Evolutionary conservation across 2,888 invertebrate species (phyloP).

Genomic region (Drosophila merina): DNA sequence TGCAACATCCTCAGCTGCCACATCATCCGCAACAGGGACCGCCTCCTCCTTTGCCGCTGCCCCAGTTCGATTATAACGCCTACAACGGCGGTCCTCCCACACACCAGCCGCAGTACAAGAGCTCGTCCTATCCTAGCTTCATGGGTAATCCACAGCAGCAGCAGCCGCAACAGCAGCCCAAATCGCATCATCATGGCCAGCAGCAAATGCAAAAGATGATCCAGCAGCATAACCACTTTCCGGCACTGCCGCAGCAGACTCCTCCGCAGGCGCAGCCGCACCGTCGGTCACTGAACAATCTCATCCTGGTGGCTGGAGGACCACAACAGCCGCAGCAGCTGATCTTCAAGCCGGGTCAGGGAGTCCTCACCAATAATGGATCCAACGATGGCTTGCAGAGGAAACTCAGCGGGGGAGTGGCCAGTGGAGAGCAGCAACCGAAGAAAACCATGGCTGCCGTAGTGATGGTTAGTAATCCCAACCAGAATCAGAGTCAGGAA

Average conservation of each 20-base stretch:
- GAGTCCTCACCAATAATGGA: constrained; percentile 68
- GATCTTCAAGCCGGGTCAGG: constrained; percentile 81
- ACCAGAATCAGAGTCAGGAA: constrained; percentile 18
- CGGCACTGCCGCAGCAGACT: constrained; percentile 74
- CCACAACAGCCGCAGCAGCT: constrained; percentile 81
- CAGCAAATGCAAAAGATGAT: constrained; percentile 72
- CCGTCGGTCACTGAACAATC: constrained; percentile 83
- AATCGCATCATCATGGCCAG: constrained; percentile 61
- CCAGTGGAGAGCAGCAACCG: constrained; percentile 57
- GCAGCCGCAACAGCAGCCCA: constrained; percentile 40
- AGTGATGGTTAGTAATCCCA: constrained; percentile 82
- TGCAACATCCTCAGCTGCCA: constrained; percentile 66
- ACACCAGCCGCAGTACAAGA: constrained; percentile 77
- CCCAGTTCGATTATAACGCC: constrained; percentile 67
- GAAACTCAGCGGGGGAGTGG: constrained; percentile 49
- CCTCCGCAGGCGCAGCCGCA: constrained; percentile 69
- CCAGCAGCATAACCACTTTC: constrained; percentile 77
- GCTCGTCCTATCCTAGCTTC: constrained; percentile 83
- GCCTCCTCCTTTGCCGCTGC: constrained; percentile 53
- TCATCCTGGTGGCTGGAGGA: constrained; percentile 81
- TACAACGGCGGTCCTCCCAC: constrained; percentile 71
- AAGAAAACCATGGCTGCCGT: constrained; percentile 82
- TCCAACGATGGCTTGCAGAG: constrained; percentile 44
- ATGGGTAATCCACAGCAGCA: constrained; percentile 70
- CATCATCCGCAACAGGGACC: constrained; percentile 56